A percentile compares a stretch with the other conserved stretches of the same genome.
These are phyloP conservation scores for Cottoperca gobio DNA, from an alignment of 2,797 vertebrate genomes.

Conservation along the genomic window DNA sequence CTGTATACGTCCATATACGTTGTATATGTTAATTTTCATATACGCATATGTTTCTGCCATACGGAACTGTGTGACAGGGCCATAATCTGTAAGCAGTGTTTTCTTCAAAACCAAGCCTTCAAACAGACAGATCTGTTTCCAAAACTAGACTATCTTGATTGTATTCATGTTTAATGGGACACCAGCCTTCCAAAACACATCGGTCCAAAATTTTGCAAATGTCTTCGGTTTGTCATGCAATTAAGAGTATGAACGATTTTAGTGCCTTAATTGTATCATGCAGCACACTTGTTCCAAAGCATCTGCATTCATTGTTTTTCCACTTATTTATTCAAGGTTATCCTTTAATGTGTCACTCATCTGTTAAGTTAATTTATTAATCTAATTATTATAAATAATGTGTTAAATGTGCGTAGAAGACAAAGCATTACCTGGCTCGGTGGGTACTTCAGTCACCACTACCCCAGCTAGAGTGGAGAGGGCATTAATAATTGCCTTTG, in stretches of 20 bases:
- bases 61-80: no score
- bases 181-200: background rate
- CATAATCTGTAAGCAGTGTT: background rate
- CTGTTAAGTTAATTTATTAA: background rate
- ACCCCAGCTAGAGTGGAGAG: constrained; percentile 89
- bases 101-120: background rate
- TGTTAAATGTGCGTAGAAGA: background rate
- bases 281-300: background rate
- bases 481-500: constrained; percentile 74
- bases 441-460: constrained; percentile 75
- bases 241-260: background rate
- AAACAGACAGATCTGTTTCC: background rate
- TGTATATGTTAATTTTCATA: no score
- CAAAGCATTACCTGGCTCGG: constrained; percentile 78
- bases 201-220: background rate
- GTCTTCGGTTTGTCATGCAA: background rate
- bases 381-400: background rate
- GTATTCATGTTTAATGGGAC: background rate
- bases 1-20: no score
- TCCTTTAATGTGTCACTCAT: background rate
- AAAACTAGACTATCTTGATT: background rate
- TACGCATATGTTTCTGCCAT: no score
- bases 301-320: background rate
- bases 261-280: background rate
- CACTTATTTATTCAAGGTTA: background rate